Conservation (phyloP, 2,888 invertebrate genomes). For the Tinea pellionella region DNA sequence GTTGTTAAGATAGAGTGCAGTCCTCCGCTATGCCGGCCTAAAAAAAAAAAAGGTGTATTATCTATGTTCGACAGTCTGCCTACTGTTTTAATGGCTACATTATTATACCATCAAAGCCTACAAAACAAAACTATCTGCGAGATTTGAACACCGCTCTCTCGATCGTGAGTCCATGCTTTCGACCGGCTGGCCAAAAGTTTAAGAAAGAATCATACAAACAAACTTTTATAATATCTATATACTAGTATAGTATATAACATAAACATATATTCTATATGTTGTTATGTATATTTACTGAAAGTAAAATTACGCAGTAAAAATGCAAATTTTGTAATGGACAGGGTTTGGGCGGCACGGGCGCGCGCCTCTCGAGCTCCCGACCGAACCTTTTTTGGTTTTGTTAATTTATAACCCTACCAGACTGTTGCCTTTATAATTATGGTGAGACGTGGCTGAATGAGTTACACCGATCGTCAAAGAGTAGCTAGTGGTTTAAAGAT, state of each 20-base stretch:
- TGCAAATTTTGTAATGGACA: slow-evolving; percentile 41
- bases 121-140: too few species aligned
- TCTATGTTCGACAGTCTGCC: too few species aligned
- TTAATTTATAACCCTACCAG: slow-evolving; percentile 35
- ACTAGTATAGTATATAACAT: background rate
- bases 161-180: too few species aligned
- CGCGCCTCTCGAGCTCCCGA: slow-evolving; percentile 16
- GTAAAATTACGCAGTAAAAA: slow-evolving; percentile 21
- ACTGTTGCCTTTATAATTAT: slow-evolving; percentile 15
- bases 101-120: too few species aligned
- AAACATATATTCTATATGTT: background rate
- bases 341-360: slow-evolving; percentile 33
- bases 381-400: slow-evolving; percentile 34
- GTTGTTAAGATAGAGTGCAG: too few species aligned
- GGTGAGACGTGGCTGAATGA: slow-evolving; percentile 6
- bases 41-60: too few species aligned
- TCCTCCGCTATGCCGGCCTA: too few species aligned
- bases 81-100: too few species aligned
- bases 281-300: background rate
- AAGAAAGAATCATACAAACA: too few species aligned
- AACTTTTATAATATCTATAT: too few species aligned
- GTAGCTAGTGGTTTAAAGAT: background rate
- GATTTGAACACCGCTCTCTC: too few species aligned
- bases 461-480: background rate
- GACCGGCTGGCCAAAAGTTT: too few species aligned